These are phyloP conservation scores for Salticus scenicus DNA, from an alignment of 2,888 invertebrate species.

Conservation along the genomic window DNA sequence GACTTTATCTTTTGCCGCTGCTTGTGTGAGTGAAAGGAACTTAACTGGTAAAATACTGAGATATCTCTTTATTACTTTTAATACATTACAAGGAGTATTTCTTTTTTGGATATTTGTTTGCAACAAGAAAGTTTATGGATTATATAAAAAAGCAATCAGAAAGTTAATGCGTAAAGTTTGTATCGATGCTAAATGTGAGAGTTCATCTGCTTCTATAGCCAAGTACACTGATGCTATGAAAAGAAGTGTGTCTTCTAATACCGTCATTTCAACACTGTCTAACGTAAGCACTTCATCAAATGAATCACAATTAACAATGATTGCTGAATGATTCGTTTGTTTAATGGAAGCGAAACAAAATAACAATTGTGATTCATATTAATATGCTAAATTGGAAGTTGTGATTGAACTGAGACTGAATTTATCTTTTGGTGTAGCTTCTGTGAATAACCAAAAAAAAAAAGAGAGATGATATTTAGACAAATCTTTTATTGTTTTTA, in stretches of 20 bases:
- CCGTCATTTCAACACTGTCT: conserved; percentile 52
- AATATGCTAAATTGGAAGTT: too few relatives aligned
- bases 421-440: too few relatives aligned
- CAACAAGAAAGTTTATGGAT: conserved; percentile 70
- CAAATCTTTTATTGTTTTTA: too few relatives aligned
- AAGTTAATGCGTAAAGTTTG: conserved; percentile 10
- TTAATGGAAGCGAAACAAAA: too few relatives aligned
- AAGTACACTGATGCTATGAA: conserved; percentile 25
- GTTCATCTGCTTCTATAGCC: neutral
- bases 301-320: neutral
- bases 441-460: too few relatives aligned
- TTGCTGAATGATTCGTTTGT: too few relatives aligned
- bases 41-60: conserved; percentile 69
- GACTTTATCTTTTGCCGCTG: conserved; percentile 73
- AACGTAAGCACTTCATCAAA: conserved; percentile 33
- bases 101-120: conserved; percentile 73
- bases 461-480: too few relatives aligned
- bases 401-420: too few relatives aligned
- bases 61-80: conserved; percentile 73
- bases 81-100: conserved; percentile 73
- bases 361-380: too few relatives aligned
- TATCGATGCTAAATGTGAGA: neutral
- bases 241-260: conserved; percentile 48
- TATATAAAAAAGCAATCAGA: conserved; percentile 47
- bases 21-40: conserved; percentile 52